These are phyloP conservation scores for Acropternis orthonyx DNA, from an alignment of 2,797 vertebrate species.

Conservation along the genomic window DNA sequence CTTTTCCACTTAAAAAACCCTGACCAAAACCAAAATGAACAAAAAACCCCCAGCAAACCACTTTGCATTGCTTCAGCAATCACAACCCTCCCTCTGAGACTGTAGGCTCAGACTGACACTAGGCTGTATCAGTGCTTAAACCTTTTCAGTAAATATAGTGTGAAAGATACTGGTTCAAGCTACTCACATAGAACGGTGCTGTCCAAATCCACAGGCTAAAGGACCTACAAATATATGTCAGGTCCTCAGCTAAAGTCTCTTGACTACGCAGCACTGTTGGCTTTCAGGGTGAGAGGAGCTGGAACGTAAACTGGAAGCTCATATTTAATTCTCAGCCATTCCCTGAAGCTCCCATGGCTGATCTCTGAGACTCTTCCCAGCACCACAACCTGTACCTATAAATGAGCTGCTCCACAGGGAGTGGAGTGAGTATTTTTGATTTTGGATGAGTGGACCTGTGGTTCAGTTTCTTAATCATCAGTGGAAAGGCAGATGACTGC, in stretches of 20 bases:
- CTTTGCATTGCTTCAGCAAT: not conserved
- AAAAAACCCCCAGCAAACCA: not conserved
- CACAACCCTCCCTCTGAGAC: not conserved
- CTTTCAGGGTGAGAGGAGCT: not conserved
- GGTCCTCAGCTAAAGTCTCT: not conserved
- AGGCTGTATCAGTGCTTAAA: not conserved
- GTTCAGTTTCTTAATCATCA: not conserved
- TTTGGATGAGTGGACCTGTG: not conserved
- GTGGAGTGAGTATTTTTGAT: not conserved
- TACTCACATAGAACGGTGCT: rapidly evolving
- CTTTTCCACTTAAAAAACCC: not conserved
- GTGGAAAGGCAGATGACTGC: not conserved
- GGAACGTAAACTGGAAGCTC: not conserved
- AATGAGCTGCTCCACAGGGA: not conserved
- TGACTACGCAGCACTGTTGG: not conserved
- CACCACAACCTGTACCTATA: not conserved
- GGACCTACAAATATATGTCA: not conserved
- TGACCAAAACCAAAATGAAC: not conserved
- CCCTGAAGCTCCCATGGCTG: not conserved
- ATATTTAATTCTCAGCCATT: not conserved
- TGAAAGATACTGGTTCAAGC: not conserved
- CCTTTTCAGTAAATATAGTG: rapidly evolving
- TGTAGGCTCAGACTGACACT: too few relatives aligned
- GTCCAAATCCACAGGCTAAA: not conserved
- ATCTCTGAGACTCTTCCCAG: not conserved